Conservation (phyloP, 1,140 invertebrate genomes). For the Tribolium castaneum region DNA sequence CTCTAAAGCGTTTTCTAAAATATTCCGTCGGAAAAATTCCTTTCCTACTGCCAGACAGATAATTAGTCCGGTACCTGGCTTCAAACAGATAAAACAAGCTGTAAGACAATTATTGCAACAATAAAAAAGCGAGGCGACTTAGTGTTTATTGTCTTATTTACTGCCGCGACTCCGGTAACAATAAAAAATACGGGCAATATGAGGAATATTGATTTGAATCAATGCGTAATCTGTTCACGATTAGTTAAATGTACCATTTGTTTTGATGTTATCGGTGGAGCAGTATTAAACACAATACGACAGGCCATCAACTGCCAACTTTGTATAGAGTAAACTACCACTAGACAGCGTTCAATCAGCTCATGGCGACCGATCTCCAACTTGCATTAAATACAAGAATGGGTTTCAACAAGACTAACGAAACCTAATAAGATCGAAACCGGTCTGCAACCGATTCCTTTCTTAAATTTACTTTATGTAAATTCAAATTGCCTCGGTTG, state of each 20-base stretch:
- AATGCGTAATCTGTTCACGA: not conserved
- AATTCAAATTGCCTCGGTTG: constrained; percentile 19
- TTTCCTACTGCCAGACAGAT: no score
- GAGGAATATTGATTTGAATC: not conserved
- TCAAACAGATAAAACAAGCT: not conserved
- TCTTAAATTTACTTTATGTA: constrained; percentile 27
- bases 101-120: not conserved
- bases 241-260: not conserved
- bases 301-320: not conserved
- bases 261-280: not conserved
- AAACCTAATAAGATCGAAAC: constrained; percentile 7
- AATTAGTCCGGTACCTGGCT: not conserved
- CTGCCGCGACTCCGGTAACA: not conserved
- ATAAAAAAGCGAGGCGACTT: not conserved
- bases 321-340: not conserved
- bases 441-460: not conserved
- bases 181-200: not conserved
- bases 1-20: no score
- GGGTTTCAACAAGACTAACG: not conserved
- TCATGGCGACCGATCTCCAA: not conserved
- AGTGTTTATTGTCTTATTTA: not conserved
- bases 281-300: not conserved
- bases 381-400: not conserved
- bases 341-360: not conserved
- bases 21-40: no score